Evolutionary conservation across 2,797 vertebrate species (phyloP).

Genomic region (Eutrigla gurnardus): DNA sequence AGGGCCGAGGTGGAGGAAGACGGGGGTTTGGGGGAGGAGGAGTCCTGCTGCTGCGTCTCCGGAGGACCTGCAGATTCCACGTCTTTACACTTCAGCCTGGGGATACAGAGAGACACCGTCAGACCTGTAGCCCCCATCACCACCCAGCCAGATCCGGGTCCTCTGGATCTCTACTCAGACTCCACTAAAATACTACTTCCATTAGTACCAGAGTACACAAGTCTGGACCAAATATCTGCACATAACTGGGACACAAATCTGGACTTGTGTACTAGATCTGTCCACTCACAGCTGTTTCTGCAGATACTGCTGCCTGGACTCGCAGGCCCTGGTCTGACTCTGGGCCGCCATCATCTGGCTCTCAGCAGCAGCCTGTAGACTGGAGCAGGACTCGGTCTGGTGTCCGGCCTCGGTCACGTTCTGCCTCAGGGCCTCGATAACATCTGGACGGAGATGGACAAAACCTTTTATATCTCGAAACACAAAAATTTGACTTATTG

Average conservation of each 20-base stretch:
- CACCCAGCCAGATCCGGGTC: too few species aligned
- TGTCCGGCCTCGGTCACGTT: constrained; percentile 76
- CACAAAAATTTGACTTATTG: neutral
- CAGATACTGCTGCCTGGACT: constrained; percentile 58
- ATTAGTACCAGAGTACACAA: too few species aligned
- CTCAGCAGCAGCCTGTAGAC: constrained; percentile 59
- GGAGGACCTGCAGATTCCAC: neutral
- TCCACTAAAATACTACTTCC: too few species aligned
- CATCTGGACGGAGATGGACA: constrained; percentile 47
- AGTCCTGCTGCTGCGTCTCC: neutral
- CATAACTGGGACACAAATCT: too few species aligned
- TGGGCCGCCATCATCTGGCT: constrained; percentile 71
- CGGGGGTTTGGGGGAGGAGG: neutral
- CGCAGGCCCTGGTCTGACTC: constrained; percentile 67
- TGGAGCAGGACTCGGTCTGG: constrained; percentile 49
- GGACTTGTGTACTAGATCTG: too few species aligned
- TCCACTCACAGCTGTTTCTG: constrained; percentile 81
- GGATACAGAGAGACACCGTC: constrained; percentile 11
- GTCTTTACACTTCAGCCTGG: constrained; percentile 63
- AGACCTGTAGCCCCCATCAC: too few species aligned
- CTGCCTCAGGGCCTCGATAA: constrained; percentile 67
- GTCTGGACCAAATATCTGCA: neutral
- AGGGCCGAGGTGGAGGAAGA: neutral
- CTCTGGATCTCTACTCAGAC: too few species aligned
- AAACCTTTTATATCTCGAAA: neutral